phyloP scores from a whole-genome alignment of 1,140 invertebrate genomes.

The Zaprionus inermis region DNA sequence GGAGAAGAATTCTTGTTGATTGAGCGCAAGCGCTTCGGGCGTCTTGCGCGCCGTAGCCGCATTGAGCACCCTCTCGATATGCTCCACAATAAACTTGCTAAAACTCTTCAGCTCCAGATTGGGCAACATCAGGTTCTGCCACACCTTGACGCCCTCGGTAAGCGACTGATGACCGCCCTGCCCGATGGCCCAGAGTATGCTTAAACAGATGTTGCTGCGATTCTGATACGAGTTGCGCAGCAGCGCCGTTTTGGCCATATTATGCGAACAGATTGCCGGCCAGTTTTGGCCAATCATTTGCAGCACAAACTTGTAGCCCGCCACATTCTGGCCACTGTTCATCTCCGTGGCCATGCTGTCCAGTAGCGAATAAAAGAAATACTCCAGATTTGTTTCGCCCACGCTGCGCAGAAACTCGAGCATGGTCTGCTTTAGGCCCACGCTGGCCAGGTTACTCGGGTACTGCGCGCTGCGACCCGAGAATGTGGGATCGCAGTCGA shows the following conservation, averaged over 20 bases:
- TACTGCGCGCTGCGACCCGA: slow-evolving; percentile 72
- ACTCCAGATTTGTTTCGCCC: slow-evolving; percentile 85
- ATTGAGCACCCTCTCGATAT: slow-evolving; percentile 87
- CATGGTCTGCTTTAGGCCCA: slow-evolving; percentile 48
- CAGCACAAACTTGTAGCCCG: slow-evolving; percentile 89
- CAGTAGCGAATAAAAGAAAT: slow-evolving; percentile 87
- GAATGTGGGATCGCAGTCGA: slow-evolving; percentile 75
- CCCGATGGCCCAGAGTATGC: slow-evolving; percentile 91
- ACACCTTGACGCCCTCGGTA: slow-evolving; percentile 90
- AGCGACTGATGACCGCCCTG: slow-evolving; percentile 90
- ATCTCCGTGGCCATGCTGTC: slow-evolving; percentile 85
- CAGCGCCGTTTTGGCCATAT: slow-evolving; percentile 87
- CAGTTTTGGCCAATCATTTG: slow-evolving; percentile 88
- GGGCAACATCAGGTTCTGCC: slow-evolving; percentile 92
- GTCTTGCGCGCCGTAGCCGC: slow-evolving; percentile 59
- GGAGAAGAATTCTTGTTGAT: slow-evolving; percentile 82
- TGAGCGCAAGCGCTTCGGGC: slow-evolving; percentile 42
- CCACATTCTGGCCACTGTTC: slow-evolving; percentile 84
- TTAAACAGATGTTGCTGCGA: slow-evolving; percentile 89
- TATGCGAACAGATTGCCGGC: slow-evolving; percentile 87
- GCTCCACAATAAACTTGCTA: slow-evolving; percentile 88
- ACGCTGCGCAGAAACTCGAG: slow-evolving; percentile 83
- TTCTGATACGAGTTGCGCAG: slow-evolving; percentile 92
- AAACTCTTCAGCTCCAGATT: slow-evolving; percentile 90
- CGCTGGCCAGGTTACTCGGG: slow-evolving; percentile 67